A percentile compares a stretch with the other conserved stretches of the same genome.
Conservation (phyloP, 2,888 invertebrate species). For the Pandemis corylana region DNA sequence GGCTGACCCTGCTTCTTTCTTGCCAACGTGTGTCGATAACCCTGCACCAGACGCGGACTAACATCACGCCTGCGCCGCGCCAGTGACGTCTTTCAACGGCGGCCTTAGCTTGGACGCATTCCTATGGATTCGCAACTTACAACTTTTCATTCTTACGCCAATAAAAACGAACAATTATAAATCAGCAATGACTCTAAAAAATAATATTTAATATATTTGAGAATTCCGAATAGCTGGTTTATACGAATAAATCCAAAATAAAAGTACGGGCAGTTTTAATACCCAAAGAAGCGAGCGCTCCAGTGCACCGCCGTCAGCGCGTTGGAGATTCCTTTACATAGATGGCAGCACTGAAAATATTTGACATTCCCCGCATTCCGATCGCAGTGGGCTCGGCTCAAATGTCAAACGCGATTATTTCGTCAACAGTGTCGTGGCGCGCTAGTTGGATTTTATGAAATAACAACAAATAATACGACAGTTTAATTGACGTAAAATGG, state of each 20-base stretch:
- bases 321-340: conserved; percentile 80
- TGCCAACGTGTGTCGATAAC: conserved; percentile 79
- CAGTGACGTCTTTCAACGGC: conserved; percentile 71
- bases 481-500: conserved; percentile 77
- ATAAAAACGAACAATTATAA: conserved; percentile 15
- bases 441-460: conserved; percentile 83
- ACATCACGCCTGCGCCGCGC: conserved; percentile 79
- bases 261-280: conserved; percentile 26
- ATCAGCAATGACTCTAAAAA: conserved; percentile 9
- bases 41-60: conserved; percentile 73
- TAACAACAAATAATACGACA: conserved; percentile 78
- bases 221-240: neutral
- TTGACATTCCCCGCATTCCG: conserved; percentile 88
- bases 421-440: conserved; percentile 84
- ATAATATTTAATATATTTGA: neutral
- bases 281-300: conserved; percentile 52
- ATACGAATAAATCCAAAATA: conserved; percentile 7
- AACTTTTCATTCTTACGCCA: conserved; percentile 59
- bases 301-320: conserved; percentile 71
- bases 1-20: conserved; percentile 68
- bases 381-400: conserved; percentile 88
- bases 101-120: conserved; percentile 74
- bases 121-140: conserved; percentile 70
- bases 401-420: conserved; percentile 88
- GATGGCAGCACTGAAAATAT: conserved; percentile 88